Evolutionary conservation across 1,140 invertebrate species (phyloP).

Genomic region (Aleiodes sp.): DNA sequence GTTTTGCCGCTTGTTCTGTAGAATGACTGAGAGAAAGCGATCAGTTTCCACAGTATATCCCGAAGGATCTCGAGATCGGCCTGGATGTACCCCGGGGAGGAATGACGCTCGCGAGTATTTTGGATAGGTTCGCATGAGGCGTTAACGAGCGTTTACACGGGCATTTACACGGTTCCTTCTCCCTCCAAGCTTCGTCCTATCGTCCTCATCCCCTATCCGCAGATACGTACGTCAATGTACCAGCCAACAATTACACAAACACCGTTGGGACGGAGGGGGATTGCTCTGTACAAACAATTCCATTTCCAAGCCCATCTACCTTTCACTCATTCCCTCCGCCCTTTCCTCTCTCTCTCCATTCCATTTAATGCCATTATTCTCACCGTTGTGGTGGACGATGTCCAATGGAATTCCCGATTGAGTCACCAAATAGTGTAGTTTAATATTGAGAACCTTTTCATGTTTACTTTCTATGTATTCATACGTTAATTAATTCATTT

Average conservation of each 20-base stretch:
- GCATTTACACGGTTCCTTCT: neutral
- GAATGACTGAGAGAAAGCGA: no score
- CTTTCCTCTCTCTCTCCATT: neutral
- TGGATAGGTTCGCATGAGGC: neutral
- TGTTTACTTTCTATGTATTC: neutral
- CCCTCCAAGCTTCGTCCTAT: no score
- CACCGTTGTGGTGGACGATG: neutral
- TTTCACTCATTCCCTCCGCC: neutral
- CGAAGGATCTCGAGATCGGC: neutral
- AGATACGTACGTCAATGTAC: neutral
- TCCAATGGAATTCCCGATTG: neutral
- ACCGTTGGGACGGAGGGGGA: neutral
- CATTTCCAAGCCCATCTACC: neutral
- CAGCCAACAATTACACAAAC: constrained; percentile 1
- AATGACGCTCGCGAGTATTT: neutral
- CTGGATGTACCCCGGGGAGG: neutral
- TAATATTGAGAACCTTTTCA: neutral
- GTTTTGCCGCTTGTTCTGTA: no score
- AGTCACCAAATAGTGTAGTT: neutral
- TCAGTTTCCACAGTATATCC: no score
- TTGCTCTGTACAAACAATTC: neutral
- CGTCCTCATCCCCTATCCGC: no score
- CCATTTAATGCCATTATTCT: neutral
- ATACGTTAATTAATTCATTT: no score
- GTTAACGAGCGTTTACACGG: neutral